Percentiles rank a stretch among this genome's conserved stretches.
These are phyloP conservation scores for Cancer borealis DNA, from an alignment of 2,888 invertebrate genomes.

Conservation along the genomic window DNA sequence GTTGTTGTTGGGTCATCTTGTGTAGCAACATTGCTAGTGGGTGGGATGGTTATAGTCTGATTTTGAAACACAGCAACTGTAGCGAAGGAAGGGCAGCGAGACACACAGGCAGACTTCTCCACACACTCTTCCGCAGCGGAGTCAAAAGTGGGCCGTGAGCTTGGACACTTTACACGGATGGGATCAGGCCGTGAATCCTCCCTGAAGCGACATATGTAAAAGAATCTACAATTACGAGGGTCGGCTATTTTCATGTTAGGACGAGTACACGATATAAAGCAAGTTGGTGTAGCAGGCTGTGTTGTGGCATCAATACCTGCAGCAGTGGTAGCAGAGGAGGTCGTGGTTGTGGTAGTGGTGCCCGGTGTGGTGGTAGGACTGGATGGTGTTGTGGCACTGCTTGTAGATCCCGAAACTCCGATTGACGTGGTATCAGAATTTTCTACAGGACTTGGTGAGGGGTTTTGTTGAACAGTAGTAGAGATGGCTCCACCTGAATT, in stretches of 20 bases:
- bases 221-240: constrained; percentile 55
- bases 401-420: background rate
- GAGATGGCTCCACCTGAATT: background rate
- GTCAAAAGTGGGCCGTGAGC: constrained; percentile 39
- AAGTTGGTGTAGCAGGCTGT: background rate
- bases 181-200: constrained; percentile 28
- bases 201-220: constrained; percentile 43
- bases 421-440: background rate
- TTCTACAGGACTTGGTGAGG: background rate
- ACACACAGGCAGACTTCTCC: constrained; percentile 6
- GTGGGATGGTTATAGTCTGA: background rate
- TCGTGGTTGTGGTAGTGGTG: background rate
- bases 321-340: background rate
- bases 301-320: background rate
- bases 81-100: constrained; percentile 33
- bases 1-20: background rate
- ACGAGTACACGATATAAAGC: background rate
- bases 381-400: background rate
- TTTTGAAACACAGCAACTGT: background rate
- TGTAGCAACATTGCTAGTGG: background rate
- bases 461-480: background rate
- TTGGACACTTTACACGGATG: constrained; percentile 53
- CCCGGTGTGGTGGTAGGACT: background rate
- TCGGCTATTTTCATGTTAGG: constrained; percentile 52
- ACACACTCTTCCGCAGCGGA: constrained; percentile 24